Conservation (phyloP, 2,797 vertebrate species). For the Platalea minor region DNA sequence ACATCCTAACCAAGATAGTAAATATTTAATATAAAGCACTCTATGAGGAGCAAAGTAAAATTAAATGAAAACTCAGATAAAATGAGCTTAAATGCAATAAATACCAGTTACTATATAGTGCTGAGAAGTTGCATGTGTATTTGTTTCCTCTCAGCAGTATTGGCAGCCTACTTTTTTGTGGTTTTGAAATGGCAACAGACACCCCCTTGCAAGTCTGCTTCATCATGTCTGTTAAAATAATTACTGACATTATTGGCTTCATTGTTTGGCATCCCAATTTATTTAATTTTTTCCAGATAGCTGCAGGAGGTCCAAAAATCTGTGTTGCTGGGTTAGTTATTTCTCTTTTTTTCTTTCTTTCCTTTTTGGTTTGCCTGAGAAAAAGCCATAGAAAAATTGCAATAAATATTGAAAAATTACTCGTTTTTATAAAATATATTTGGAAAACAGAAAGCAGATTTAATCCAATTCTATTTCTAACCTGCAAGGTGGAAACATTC, state of each 20-base stretch:
- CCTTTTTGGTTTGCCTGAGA: neutral
- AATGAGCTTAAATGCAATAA: slow-evolving; percentile 48
- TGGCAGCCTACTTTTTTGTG: slow-evolving; percentile 17
- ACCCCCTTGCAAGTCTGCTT: slow-evolving; percentile 33
- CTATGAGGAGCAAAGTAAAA: slow-evolving; percentile 45
- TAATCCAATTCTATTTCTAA: neutral
- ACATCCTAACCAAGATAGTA: slow-evolving; percentile 49
- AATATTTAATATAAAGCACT: slow-evolving; percentile 64
- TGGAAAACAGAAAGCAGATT: neutral
- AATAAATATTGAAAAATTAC: neutral
- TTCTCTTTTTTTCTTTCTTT: neutral
- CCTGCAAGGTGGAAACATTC: neutral
- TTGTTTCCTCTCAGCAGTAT: neutral
- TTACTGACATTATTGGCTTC: slow-evolving; percentile 11
- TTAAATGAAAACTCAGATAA: slow-evolving; percentile 65
- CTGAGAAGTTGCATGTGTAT: slow-evolving; percentile 19
- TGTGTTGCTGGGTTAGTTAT: neutral
- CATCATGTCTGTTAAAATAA: slow-evolving; percentile 35
- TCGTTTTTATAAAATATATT: neutral
- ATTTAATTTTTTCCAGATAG: neutral
- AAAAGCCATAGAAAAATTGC: neutral
- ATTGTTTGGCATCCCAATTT: neutral
- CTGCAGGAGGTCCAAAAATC: neutral
- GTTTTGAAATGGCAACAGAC: slow-evolving; percentile 47
- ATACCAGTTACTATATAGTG: slow-evolving; percentile 31